Conservation (phyloP, 2,888 invertebrate species). For the Yponomeuta malinellus region DNA sequence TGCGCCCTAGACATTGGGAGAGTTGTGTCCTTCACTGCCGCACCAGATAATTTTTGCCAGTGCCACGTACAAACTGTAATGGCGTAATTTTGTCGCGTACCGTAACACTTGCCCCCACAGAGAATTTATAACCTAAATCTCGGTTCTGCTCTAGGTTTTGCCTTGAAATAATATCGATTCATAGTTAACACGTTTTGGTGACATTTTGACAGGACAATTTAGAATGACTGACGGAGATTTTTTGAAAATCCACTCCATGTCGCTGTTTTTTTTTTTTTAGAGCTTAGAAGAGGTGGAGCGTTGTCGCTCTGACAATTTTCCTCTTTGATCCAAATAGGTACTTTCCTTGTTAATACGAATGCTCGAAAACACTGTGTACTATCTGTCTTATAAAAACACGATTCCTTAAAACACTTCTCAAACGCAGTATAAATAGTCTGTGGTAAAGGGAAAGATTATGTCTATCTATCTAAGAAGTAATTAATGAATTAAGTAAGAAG, state of each 20-base stretch:
- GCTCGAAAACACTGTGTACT: too few relatives aligned
- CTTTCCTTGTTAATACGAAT: too few relatives aligned
- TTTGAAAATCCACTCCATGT: background rate
- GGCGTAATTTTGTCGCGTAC: background rate
- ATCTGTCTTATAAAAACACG: too few relatives aligned
- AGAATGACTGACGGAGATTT: background rate
- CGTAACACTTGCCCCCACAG: background rate
- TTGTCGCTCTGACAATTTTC: too few relatives aligned
- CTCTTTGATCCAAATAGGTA: too few relatives aligned
- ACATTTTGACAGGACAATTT: background rate
- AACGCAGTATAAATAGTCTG: too few relatives aligned
- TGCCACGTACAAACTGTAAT: background rate
- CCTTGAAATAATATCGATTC: background rate
- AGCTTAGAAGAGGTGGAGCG: too few relatives aligned
- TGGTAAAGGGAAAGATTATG: too few relatives aligned
- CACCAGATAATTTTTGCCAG: background rate
- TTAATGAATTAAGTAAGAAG: too few relatives aligned
- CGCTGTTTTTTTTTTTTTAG: background rate
- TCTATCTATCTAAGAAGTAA: too few relatives aligned
- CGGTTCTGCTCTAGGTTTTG: too few relatives aligned
- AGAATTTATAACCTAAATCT: background rate
- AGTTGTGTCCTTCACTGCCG: background rate
- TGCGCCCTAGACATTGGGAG: background rate
- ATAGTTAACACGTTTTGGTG: background rate
- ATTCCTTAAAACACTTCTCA: too few relatives aligned